These are phyloP conservation scores for Craniophora ligustri DNA, from an alignment of 2,888 invertebrate genomes.

Conservation along the genomic window DNA sequence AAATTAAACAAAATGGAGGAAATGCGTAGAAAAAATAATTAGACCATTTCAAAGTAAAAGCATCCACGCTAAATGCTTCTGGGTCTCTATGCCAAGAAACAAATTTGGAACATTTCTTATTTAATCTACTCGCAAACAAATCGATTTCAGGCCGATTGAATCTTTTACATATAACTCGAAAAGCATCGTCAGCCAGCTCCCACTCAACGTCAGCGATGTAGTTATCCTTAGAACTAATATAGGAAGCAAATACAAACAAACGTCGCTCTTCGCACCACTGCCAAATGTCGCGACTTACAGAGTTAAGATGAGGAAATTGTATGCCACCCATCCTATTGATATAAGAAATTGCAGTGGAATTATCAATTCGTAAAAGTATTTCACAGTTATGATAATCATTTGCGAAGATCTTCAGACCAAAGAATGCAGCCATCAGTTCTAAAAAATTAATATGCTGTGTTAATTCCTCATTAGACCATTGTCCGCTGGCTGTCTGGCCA, in stretches of 20 bases:
- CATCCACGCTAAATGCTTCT: not conserved
- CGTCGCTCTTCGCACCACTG: slow-evolving; percentile 6
- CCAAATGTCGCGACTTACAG: not conserved
- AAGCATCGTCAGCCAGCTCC: slow-evolving; percentile 3
- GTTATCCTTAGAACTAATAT: slow-evolving; percentile 9
- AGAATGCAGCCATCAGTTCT: slow-evolving; percentile 4
- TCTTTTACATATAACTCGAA: not conserved
- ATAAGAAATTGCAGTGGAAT: slow-evolving; percentile 8
- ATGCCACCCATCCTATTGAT: slow-evolving; percentile 7
- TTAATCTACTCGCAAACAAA: not conserved
- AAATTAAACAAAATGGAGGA: not conserved
- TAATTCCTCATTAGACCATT: not conserved
- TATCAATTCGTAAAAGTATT: slow-evolving; percentile 9
- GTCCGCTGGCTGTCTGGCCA: not conserved
- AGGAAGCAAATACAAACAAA: slow-evolving; percentile 1
- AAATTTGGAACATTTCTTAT: slow-evolving; percentile 6
- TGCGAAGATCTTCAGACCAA: slow-evolving; percentile 3
- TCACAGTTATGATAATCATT: not conserved
- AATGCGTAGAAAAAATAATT: not conserved
- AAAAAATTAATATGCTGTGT: not conserved
- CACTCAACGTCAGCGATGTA: slow-evolving; percentile 10
- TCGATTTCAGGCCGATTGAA: not conserved
- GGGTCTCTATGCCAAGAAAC: not conserved
- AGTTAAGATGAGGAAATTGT: not conserved
- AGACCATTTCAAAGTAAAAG: not conserved